Base-by-base conservation (phyloP, 2,888 invertebrate species). In the Choristoneura rosaceana region DNA sequence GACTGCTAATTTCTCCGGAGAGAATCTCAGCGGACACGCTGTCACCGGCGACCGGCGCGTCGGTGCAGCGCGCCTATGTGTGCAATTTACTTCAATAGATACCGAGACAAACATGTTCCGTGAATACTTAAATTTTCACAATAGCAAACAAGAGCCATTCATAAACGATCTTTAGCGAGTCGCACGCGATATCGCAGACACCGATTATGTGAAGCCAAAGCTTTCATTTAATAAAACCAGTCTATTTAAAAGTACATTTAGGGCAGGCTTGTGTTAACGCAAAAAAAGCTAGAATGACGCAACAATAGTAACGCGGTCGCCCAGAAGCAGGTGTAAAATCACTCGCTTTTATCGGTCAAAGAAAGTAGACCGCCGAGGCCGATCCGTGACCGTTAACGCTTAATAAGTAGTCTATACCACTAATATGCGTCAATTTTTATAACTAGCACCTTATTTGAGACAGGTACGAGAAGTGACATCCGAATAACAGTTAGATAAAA, bases 401-500 rank as follows among this genome's bases (percentile, higher is more conserved):
- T 81, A 82, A 69, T 73, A 74, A 71, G 64, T 64, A 73, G 73
- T 60, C 76, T 76, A 78, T 79, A 81, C 78, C 80, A 79, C 79
- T 79, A 86, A 89, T 91, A 88, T 86, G 87, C 88, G 85, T 87
- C 84, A 90, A 90, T 92, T 90, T 88, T 90, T 89, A 85, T 85
- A 90, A 90, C 84, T 91, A 88, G 81, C 91, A 86, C 88, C 87
- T 89, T 87, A 86, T 87, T 87, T 86, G 69, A 85, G 81, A 79
- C 79, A 85, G 81, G 85, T 86, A 84, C 80, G 81, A 84, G 84
- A 88, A 84, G 84, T 87, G 90, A 88, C 89, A 90, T 84, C 86
- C 83, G 78, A 90, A 89, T 85, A 84, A 93, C 93, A 90, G 93
- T 93, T 93, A 92, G 81, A 75, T 77, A 81, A 85, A 89, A 93